These are phyloP conservation scores for Melinaea marsaeus DNA, from an alignment of 2,888 invertebrate genomes.

Conservation along the genomic window DNA sequence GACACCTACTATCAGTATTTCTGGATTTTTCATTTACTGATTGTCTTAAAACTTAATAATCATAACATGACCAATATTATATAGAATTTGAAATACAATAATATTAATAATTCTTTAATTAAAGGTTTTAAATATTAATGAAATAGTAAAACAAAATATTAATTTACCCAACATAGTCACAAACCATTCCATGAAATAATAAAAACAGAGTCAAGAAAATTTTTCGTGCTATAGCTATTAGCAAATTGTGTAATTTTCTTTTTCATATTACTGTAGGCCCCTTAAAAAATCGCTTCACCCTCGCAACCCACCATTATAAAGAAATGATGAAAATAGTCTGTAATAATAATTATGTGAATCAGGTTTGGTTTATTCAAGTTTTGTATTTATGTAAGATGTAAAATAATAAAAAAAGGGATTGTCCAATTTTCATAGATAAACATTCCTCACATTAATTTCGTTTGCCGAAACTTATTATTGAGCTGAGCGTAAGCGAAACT, in stretches of 20 bases:
- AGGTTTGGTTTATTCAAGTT: conserved; percentile 23
- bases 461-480: no score
- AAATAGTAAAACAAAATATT: neutral
- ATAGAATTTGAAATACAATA: no score
- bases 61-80: no score
- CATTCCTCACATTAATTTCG: neutral
- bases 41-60: no score
- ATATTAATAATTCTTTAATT: neutral
- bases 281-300: conserved; percentile 67
- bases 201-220: conserved; percentile 65
- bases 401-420: conserved; percentile 1
- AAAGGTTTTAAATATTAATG: neutral
- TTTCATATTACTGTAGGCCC: conserved; percentile 66
- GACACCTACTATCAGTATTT: no score
- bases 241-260: conserved; percentile 75
- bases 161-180: neutral
- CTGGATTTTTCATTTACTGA: no score
- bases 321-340: conserved; percentile 62
- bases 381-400: conserved; percentile 12
- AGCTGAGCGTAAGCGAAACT: no score
- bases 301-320: conserved; percentile 62
- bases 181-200: conserved; percentile 14
- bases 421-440: neutral
- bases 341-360: conserved; percentile 36
- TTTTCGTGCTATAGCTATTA: conserved; percentile 63